Percentiles rank a stretch among this genome's conserved stretches.
Evolutionary conservation across 2,888 invertebrate species (phyloP).

Genomic region (Rhopalosiphum nymphaeae): DNA sequence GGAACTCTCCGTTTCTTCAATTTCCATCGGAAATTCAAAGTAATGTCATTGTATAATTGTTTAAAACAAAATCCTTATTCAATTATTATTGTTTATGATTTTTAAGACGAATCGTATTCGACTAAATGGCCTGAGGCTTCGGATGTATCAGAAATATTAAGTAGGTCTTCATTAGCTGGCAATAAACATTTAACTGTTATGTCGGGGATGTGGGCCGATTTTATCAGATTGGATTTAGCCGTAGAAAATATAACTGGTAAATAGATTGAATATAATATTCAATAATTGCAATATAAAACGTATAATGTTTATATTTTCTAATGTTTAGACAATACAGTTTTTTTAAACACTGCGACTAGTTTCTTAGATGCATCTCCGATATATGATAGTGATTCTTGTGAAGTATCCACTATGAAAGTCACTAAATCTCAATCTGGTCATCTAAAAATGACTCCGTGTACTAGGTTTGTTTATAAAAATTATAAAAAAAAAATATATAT

Average conservation of each 20-base stretch:
- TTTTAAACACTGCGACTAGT: conserved; percentile 87
- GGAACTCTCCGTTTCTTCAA: conserved; percentile 53
- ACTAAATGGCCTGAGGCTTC: conserved; percentile 54
- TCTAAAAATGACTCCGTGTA: conserved; percentile 16
- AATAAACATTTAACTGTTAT: conserved; percentile 47
- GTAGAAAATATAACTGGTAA: conserved; percentile 76
- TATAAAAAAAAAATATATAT: not conserved
- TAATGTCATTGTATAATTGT: not conserved
- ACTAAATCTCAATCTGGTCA: not conserved
- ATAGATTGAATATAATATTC: not conserved
- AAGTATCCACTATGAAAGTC: not conserved
- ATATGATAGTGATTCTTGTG: conserved; percentile 75
- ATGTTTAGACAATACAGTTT: conserved; percentile 69
- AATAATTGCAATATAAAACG: not conserved
- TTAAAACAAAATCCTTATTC: not conserved
- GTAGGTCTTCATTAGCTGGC: conserved; percentile 16
- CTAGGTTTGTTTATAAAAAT: conserved; percentile 34
- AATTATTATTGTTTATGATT: not conserved
- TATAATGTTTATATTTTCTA: not conserved
- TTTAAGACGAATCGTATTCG: conserved; percentile 40
- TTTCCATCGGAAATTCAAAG: conserved; percentile 36
- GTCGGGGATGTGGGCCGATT: conserved; percentile 61
- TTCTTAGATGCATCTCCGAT: conserved; percentile 87
- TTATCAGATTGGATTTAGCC: conserved; percentile 49
- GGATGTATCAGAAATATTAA: conserved; percentile 46